These are phyloP conservation scores for Anthophora plumipes DNA, from an alignment of 2,888 invertebrate genomes.

Conservation along the genomic window DNA sequence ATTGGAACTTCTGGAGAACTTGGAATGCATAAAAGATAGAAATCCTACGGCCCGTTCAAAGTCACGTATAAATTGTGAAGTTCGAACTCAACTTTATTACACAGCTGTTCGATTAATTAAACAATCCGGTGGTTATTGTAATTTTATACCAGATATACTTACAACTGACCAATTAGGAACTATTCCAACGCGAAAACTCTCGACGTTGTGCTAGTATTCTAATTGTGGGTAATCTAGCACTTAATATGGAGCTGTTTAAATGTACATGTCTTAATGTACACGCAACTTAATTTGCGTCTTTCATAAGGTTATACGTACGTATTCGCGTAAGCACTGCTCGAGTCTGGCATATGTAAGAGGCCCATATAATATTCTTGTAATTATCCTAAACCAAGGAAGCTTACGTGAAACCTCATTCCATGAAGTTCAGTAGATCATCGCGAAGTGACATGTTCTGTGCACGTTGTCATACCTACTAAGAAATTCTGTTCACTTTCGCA, in stretches of 20 bases:
- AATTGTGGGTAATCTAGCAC: background rate
- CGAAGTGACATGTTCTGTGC: background rate
- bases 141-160: background rate
- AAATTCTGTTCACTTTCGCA: background rate
- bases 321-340: background rate
- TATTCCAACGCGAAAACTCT: background rate
- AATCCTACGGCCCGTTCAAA: background rate
- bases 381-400: constrained; percentile 16
- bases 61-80: constrained; percentile 19
- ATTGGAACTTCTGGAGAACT: constrained; percentile 40
- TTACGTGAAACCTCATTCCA: constrained; percentile 2
- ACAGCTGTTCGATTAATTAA: constrained; percentile 18
- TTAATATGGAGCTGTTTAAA: background rate
- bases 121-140: constrained; percentile 15
- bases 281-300: background rate
- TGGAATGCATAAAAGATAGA: constrained; percentile 44
- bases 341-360: background rate
- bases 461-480: background rate
- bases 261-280: background rate
- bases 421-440: constrained; percentile 8
- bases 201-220: background rate
- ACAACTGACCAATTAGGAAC: background rate
- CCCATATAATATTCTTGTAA: background rate
- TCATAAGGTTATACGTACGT: background rate
- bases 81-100: background rate